A percentile compares a stretch with the other conserved stretches of the same genome.
These are phyloP conservation scores for Melanotaenia nigrans DNA, from an alignment of 2,797 vertebrate genomes.

Conservation along the genomic window DNA sequence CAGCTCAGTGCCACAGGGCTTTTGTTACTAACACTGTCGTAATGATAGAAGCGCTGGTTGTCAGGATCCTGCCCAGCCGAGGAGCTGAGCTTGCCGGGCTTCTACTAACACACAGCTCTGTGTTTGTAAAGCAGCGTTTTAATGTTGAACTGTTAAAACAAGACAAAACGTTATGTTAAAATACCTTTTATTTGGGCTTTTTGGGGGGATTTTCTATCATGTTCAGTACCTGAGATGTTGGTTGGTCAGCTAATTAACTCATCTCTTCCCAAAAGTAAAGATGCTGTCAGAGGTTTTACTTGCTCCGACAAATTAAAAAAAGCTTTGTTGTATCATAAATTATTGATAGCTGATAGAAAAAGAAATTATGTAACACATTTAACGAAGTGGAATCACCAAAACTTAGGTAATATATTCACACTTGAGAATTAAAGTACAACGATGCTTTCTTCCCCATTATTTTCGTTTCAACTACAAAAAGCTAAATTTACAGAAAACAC, in stretches of 20 bases:
- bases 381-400: neutral
- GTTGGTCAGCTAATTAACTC: neutral
- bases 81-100: neutral
- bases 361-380: neutral
- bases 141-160: neutral
- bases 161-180: neutral
- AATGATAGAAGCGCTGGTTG: conserved; percentile 30
- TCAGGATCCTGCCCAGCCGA: conserved; percentile 24
- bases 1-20: conserved; percentile 59
- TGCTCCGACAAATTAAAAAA: neutral
- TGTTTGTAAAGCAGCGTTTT: neutral
- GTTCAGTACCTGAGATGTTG: neutral
- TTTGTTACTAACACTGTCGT: conserved; percentile 32
- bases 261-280: neutral
- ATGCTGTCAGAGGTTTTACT: neutral
- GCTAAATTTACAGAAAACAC: conserved; percentile 1
- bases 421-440: neutral
- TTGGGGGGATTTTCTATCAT: neutral
- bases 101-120: neutral
- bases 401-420: neutral
- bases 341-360: neutral
- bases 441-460: neutral
- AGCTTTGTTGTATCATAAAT: neutral
- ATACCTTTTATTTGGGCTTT: neutral
- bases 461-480: neutral